Evolutionary conservation across 2,888 invertebrate genomes (phyloP).

Genomic region (Hypomecis punctinalis): DNA sequence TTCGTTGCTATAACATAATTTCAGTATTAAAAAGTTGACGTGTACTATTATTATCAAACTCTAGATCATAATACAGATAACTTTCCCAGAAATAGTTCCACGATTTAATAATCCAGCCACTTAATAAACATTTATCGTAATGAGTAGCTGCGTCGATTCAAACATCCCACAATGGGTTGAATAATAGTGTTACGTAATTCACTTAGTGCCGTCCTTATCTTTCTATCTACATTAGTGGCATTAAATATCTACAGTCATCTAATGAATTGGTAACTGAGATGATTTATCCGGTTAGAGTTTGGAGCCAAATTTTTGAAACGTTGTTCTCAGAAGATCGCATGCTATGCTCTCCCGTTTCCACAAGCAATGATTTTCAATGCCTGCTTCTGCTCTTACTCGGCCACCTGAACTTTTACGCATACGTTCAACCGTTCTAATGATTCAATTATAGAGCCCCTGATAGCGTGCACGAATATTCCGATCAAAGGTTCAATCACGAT

Average conservation of each 20-base stretch:
- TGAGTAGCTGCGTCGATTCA: slow-evolving; percentile 50
- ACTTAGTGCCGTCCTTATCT: slow-evolving; percentile 53
- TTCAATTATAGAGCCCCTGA: slow-evolving; percentile 14
- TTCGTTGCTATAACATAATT: neutral
- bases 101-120: slow-evolving; percentile 32
- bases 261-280: slow-evolving; percentile 52
- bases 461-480: slow-evolving; percentile 39
- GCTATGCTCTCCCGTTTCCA: too few species aligned
- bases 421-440: too few species aligned
- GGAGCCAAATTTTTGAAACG: too few species aligned
- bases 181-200: slow-evolving; percentile 63
- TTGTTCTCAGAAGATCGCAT: too few species aligned
- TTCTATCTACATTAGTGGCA: slow-evolving; percentile 57
- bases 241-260: slow-evolving; percentile 60
- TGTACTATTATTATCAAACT: slow-evolving; percentile 5
- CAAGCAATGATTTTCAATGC: too few species aligned
- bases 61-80: slow-evolving; percentile 16
- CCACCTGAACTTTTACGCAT: too few species aligned
- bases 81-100: slow-evolving; percentile 29
- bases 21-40: too few species aligned
- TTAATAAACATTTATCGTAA: slow-evolving; percentile 49
- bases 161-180: slow-evolving; percentile 55
- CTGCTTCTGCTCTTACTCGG: too few species aligned
- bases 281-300: slow-evolving; percentile 43
- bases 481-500: slow-evolving; percentile 36